Evolutionary conservation across 2,113 vertebrate species (phyloP).

Genomic region (Hydrolagus affinis): DNA sequence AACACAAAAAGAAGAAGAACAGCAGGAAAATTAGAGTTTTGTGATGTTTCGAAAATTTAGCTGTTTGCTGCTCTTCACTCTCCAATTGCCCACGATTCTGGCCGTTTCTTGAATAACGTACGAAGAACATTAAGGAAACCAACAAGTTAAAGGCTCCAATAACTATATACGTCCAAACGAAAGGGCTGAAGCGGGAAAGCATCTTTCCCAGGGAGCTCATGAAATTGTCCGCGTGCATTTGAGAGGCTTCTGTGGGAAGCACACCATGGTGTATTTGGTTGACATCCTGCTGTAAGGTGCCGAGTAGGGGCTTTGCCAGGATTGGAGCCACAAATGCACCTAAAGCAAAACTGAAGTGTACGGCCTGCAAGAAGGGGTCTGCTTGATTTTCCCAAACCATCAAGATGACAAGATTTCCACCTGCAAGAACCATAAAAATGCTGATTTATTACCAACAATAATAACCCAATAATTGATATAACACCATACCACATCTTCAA

Average conservation of each 20-base stretch:
- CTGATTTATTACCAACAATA: not conserved
- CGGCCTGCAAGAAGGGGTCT: constrained; percentile 82
- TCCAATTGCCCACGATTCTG: constrained; percentile 43
- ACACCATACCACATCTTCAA: too few relatives aligned
- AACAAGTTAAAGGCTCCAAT: constrained; percentile 68
- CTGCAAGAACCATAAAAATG: constrained; percentile 47
- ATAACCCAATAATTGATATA: too few relatives aligned
- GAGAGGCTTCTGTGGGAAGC: not conserved
- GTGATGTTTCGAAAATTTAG: constrained; percentile 61
- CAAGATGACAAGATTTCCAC: constrained; percentile 79
- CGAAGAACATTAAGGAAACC: constrained; percentile 60
- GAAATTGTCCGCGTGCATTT: too few relatives aligned
- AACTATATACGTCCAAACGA: constrained; percentile 73
- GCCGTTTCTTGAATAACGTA: constrained; percentile 53
- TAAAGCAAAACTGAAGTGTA: constrained; percentile 84
- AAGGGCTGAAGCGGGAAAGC: not conserved
- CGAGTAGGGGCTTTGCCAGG: constrained; percentile 72
- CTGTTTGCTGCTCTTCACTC: constrained; percentile 38
- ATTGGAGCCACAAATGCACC: constrained; percentile 79
- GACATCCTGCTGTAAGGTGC: constrained; percentile 32
- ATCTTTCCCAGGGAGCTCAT: not conserved
- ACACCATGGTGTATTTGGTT: too few relatives aligned
- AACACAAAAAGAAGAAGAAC: constrained; percentile 79
- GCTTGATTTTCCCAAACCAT: constrained; percentile 67
- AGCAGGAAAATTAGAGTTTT: constrained; percentile 62